Percentiles rank a stretch among this genome's conserved stretches.
phyloP scores from a whole-genome alignment of 1,140 invertebrate species.

The Caenorhabditis tropicalis region DNA sequence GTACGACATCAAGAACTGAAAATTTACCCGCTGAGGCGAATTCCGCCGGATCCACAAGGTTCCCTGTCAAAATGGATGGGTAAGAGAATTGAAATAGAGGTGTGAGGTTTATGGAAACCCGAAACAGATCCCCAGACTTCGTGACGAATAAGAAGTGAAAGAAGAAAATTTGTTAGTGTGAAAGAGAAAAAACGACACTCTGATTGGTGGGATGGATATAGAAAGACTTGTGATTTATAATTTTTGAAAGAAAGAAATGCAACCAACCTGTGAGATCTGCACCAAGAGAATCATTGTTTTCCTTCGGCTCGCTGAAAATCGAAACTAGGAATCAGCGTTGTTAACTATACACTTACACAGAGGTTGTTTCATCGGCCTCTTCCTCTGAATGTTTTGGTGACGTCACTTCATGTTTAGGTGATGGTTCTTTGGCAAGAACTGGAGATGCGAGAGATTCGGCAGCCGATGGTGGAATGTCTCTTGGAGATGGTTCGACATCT shows the following conservation, averaged over 20 bases:
- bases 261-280: conserved; percentile 67
- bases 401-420: conserved; percentile 43
- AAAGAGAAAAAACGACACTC: background rate
- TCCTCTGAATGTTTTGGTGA: conserved; percentile 51
- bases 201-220: background rate
- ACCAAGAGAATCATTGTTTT: conserved; percentile 59
- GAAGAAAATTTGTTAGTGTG: conserved; percentile 23
- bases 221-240: conserved; percentile 34
- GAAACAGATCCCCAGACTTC: background rate
- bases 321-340: background rate
- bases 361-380: background rate
- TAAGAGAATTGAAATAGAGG: background rate
- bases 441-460: background rate
- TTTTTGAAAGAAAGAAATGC: conserved; percentile 67
- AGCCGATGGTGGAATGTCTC: conserved; percentile 54
- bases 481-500: conserved; percentile 64
- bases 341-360: background rate
- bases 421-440: conserved; percentile 1
- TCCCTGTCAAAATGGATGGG: conserved; percentile 77
- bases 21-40: conserved; percentile 92
- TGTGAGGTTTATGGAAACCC: background rate
- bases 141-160: conserved; percentile 57
- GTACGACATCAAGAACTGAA: conserved; percentile 52
- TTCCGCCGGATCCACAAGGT: conserved; percentile 96
- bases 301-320: conserved; percentile 53